Percentiles rank a stretch among this genome's conserved stretches.
Conservation (phyloP, 2,888 invertebrate species). For the Sesia bembeciformis region DNA sequence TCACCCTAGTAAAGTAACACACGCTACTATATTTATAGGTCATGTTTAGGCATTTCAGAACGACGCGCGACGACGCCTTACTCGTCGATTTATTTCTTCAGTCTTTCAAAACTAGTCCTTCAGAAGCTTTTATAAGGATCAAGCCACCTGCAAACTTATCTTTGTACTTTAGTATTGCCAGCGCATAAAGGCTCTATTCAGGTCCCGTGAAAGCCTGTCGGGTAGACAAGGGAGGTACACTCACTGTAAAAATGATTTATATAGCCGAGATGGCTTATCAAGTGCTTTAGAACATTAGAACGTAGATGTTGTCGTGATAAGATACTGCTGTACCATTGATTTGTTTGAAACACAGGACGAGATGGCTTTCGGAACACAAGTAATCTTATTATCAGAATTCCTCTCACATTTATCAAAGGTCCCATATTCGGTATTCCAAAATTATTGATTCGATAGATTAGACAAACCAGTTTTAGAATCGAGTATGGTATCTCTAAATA, state of each 20-base stretch:
- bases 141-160: slow-evolving; percentile 5
- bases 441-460: no score
- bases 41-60: slow-evolving; percentile 53
- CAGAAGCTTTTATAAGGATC: slow-evolving; percentile 7
- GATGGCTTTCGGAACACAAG: no score
- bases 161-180: slow-evolving; percentile 30
- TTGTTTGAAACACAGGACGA: slow-evolving; percentile 6
- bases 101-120: no score
- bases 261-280: slow-evolving; percentile 51
- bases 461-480: no score
- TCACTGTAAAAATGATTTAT: slow-evolving; percentile 68
- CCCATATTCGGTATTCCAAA: no score
- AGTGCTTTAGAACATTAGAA: slow-evolving; percentile 46
- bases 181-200: slow-evolving; percentile 59
- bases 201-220: slow-evolving; percentile 55
- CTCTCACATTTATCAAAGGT: no score
- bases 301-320: slow-evolving; percentile 45
- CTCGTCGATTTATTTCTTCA: no score
- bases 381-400: no score
- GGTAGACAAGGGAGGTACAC: slow-evolving; percentile 51
- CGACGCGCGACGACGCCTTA: slow-evolving; percentile 17
- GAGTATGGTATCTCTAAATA: no score
- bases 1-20: no score
- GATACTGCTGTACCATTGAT: slow-evolving; percentile 16
- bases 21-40: slow-evolving; percentile 34